Percentiles rank a stretch among this genome's conserved stretches.
Evolutionary conservation across 2,888 invertebrate genomes (phyloP).

Genomic region (Conistra vaccinii): DNA sequence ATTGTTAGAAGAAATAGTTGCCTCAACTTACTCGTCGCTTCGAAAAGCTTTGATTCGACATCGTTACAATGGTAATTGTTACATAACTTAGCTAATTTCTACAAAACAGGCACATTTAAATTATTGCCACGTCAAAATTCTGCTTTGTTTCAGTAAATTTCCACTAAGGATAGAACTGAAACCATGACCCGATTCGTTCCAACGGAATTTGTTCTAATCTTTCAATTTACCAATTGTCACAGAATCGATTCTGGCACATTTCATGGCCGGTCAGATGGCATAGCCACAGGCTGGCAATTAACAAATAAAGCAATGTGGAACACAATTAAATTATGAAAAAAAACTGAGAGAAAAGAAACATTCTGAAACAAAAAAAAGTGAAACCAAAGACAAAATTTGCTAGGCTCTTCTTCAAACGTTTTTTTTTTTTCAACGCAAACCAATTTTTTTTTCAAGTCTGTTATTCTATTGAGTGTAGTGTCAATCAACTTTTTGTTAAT

Average conservation of each 20-base stretch:
- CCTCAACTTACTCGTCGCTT: background rate
- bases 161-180: slow-evolving; percentile 43
- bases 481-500: slow-evolving; percentile 36
- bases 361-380: background rate
- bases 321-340: background rate
- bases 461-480: slow-evolving; percentile 11
- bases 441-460: too few relatives aligned
- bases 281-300: slow-evolving; percentile 59
- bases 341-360: background rate
- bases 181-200: slow-evolving; percentile 77
- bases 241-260: slow-evolving; percentile 60
- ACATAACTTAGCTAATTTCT: background rate
- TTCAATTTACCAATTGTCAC: slow-evolving; percentile 75
- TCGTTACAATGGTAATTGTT: background rate
- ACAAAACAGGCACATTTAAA: background rate
- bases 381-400: background rate
- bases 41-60: background rate
- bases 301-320: slow-evolving; percentile 58
- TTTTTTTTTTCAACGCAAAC: too few relatives aligned
- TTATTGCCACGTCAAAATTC: background rate
- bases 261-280: slow-evolving; percentile 53
- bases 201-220: slow-evolving; percentile 79
- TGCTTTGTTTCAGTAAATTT: slow-evolving; percentile 16
- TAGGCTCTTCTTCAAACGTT: background rate
- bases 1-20: background rate